Evolutionary conservation across 2,797 vertebrate genomes (phyloP).

Genomic region (Mormyrus hasselquistii): DNA sequence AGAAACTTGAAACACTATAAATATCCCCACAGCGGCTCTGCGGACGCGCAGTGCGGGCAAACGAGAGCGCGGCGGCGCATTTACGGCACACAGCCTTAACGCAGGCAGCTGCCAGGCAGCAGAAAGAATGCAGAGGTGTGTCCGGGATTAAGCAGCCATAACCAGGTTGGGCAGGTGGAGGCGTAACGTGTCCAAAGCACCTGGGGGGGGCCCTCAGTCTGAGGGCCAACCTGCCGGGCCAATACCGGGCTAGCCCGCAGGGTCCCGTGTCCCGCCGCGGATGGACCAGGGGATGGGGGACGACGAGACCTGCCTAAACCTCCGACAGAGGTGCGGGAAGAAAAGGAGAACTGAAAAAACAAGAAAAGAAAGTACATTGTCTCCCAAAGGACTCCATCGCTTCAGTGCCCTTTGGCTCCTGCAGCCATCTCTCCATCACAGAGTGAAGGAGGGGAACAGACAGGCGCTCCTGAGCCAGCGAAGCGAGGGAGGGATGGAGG

Average conservation of each 20-base stretch:
- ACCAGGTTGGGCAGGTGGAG: neutral
- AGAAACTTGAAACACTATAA: neutral
- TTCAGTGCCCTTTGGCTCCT: conserved; percentile 39
- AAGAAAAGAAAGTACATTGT: conserved; percentile 30
- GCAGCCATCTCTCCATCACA: conserved; percentile 42
- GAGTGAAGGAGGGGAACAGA: conserved; percentile 30
- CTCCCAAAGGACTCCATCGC: conserved; percentile 38
- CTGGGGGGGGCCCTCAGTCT: neutral
- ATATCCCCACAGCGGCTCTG: neutral
- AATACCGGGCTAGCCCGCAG: neutral
- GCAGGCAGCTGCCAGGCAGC: neutral
- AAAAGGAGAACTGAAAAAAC: conserved; percentile 19
- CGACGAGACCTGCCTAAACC: neutral
- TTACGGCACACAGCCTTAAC: neutral
- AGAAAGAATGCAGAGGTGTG: neutral
- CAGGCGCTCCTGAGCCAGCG: conserved; percentile 11
- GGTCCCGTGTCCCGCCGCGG: neutral
- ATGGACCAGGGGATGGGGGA: neutral
- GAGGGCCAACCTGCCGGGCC: neutral
- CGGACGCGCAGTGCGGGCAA: neutral
- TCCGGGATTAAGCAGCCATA: neutral
- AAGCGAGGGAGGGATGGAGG: neutral
- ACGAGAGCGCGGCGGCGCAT: neutral
- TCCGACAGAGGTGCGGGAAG: conserved; percentile 9
- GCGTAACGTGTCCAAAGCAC: neutral